Evolutionary conservation across 1,140 invertebrate species (phyloP), one percentile per base, ranked within the genome.

Genomic region (Diachasmimorpha longicaudata): DNA sequence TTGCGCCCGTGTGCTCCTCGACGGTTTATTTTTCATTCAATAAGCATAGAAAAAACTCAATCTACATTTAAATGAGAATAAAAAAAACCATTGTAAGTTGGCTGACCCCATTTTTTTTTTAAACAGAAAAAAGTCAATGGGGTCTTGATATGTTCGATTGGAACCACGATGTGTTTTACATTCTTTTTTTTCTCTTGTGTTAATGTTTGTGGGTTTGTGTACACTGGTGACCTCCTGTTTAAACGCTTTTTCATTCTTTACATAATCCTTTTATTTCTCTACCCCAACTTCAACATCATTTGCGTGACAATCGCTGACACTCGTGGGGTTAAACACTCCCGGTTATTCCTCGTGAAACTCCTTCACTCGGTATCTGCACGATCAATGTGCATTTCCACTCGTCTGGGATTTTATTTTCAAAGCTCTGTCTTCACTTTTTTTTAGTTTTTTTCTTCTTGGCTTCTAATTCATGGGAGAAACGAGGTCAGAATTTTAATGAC

Each of bases 61-160:
- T 76, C 79, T 83, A 81, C 77, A 52, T 55, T 77, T 81, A 82
- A 81, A 58, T 68, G 25, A 68, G n/a, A 23, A 80, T 73, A 58
- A 80, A 80, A 80, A 80, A 78, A 83, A 81, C 23, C 55, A 75
- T 42, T 73, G 39, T 77, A 78, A 79, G 58, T 85, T 85, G 84
- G 81, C 81, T 80, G 78, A 77, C 79, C 80, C 80, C 48, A 42
- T 37, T 37, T 68, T 75, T 68, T 39, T 16, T 75, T 68, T 39
- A 5, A 37, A n/a, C n/a, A 37, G 46, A 75, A 79, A 70, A 52
- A 52, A n/a, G 16, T 52, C 48, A 52, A 52, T 52, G 76, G 79
- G 82, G 78, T 78, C 80, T 80, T 86, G 84, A 86, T 85, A 86
- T 86, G 84, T 86, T 84, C 81, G 79, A 79, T 85, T 84, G 80